Evolutionary conservation across 2,113 vertebrate species (phyloP).

Genomic region (Corapipo altera): DNA sequence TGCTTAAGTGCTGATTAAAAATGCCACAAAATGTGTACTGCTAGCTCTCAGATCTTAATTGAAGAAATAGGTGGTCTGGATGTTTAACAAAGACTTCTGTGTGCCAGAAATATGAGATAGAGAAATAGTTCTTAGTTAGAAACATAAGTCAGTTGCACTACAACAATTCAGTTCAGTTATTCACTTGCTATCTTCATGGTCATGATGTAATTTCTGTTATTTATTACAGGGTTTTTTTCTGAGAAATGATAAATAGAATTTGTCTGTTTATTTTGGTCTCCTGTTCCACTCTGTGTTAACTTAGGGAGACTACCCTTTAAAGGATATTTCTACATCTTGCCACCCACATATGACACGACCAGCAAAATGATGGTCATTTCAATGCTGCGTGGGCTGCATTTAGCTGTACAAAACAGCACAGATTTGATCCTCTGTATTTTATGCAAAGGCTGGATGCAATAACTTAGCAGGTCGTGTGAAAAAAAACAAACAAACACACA

Average conservation of each 20-base stretch:
- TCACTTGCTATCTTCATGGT: background rate
- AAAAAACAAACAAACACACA: background rate
- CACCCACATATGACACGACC: background rate
- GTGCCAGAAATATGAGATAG: background rate
- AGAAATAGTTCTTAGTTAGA: background rate
- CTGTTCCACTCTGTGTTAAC: background rate
- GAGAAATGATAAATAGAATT: background rate
- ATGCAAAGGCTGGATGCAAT: background rate
- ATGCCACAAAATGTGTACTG: background rate
- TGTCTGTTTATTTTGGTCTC: background rate
- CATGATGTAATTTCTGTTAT: background rate
- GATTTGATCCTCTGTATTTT: background rate
- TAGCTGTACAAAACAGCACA: background rate
- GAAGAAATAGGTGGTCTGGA: background rate
- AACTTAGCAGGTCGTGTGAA: background rate
- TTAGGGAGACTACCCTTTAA: background rate
- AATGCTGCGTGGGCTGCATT: background rate
- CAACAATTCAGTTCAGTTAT: background rate
- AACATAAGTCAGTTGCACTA: background rate
- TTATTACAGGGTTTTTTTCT: background rate
- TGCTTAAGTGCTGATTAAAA: constrained; percentile 1
- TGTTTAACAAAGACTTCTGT: background rate
- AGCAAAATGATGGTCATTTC: background rate
- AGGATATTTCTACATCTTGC: background rate
- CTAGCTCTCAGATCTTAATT: background rate